Evolutionary conservation across 2,888 invertebrate species (phyloP).

Genomic region (Erynnis tages): DNA sequence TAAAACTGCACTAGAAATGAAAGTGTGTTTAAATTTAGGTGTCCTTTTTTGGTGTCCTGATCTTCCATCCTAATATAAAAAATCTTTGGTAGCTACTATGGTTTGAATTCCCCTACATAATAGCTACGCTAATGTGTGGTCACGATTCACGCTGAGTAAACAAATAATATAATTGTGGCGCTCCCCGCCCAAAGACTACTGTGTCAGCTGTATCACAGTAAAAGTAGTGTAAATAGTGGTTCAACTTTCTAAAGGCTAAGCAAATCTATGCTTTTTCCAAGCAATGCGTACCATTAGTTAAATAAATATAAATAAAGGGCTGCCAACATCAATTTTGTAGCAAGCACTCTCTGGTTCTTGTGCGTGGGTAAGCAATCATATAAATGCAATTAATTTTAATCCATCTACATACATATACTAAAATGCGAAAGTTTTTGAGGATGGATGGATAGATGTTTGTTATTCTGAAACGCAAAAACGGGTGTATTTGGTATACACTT

Average conservation of each 20-base stretch:
- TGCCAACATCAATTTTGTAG: neutral
- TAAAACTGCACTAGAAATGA: too few relatives aligned
- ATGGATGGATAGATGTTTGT: too few relatives aligned
- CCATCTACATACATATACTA: too few relatives aligned
- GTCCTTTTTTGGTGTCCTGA: too few relatives aligned
- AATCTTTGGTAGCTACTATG: neutral
- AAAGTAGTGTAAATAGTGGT: slow-evolving; percentile 19
- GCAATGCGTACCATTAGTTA: slow-evolving; percentile 3
- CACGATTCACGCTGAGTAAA: slow-evolving; percentile 24
- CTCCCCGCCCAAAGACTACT: slow-evolving; percentile 29
- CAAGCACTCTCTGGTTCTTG: too few relatives aligned
- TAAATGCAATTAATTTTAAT: too few relatives aligned
- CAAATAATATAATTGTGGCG: slow-evolving; percentile 21
- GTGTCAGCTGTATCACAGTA: slow-evolving; percentile 28
- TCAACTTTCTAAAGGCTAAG: slow-evolving; percentile 19
- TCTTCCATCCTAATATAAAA: too few relatives aligned
- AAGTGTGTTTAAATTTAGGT: too few relatives aligned
- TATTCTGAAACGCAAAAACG: too few relatives aligned
- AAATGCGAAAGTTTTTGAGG: too few relatives aligned
- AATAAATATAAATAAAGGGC: slow-evolving; percentile 1
- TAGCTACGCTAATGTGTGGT: slow-evolving; percentile 18
- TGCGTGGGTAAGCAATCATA: too few relatives aligned
- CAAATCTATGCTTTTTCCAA: slow-evolving; percentile 10
- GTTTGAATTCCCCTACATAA: slow-evolving; percentile 4
- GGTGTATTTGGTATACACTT: too few relatives aligned